A percentile compares a stretch with the other conserved stretches of the same genome.
Evolutionary conservation across 23 tunicate genomes (phyloP).

Genomic region (Trididemnum nubilum): DNA sequence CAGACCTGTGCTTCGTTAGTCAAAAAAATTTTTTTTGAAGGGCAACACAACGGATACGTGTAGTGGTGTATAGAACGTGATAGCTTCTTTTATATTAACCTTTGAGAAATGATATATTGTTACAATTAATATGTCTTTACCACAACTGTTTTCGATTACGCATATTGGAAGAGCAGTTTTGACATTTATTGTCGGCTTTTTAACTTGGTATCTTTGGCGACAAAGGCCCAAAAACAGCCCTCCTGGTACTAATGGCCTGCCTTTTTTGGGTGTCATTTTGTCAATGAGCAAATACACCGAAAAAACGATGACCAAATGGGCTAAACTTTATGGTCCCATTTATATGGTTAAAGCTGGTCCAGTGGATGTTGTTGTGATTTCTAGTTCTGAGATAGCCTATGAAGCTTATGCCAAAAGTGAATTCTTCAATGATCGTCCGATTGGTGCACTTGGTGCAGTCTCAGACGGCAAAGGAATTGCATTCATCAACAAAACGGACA

Average conservation of each 20-base stretch:
- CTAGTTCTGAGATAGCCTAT: slow-evolving; percentile 48
- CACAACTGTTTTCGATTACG: too few species aligned
- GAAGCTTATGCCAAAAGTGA: slow-evolving; percentile 67
- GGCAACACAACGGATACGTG: too few species aligned
- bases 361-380: slow-evolving; percentile 19
- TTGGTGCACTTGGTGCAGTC: slow-evolving; percentile 18
- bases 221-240: too few species aligned
- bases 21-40: too few species aligned
- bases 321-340: slow-evolving; percentile 49
- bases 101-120: too few species aligned
- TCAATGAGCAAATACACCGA: slow-evolving; percentile 46
- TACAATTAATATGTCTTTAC: too few species aligned
- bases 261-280: slow-evolving; percentile 38
- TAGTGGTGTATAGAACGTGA: too few species aligned
- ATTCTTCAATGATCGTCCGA: slow-evolving; percentile 41
- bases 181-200: too few species aligned
- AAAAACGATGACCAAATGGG: slow-evolving; percentile 31
- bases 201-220: too few species aligned
- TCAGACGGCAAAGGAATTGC: slow-evolving; percentile 40
- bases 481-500: slow-evolving; percentile 24
- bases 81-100: too few species aligned
- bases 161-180: too few species aligned
- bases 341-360: slow-evolving; percentile 48
- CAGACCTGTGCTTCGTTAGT: too few species aligned
- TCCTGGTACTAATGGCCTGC: slow-evolving; percentile 49